Evolutionary conservation across 2,888 invertebrate genomes (phyloP), one percentile per base, ranked within the genome.

Genomic region (Plebejus argus): DNA sequence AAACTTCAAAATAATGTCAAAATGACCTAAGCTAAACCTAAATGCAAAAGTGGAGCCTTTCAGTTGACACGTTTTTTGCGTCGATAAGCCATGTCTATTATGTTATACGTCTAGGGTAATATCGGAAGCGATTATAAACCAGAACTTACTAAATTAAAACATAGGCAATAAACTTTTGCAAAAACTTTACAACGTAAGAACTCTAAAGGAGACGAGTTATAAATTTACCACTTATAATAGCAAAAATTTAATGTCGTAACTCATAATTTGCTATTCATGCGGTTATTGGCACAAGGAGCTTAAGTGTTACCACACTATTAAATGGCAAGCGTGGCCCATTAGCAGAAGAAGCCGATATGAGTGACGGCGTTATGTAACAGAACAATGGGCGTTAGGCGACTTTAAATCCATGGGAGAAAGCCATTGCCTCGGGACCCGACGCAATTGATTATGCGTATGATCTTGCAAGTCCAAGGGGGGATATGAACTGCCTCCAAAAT

Each of bases 321-420:
- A 93, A 93, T 92, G 91, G 91, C 93, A 92, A 87, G 86, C 88
- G 86, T 92, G 91, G 91, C 87, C 92, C 88, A 91, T 90, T 89
- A 91, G 90, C 89, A 89, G 89, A 91, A 91, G 84, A 89, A 88
- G 88, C 86, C 78, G 72, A 71, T 39, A 71, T 91, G 92, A 93
- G 86, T 91, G 93, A 93, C 35, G 35, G 71, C 66, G 86, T 93
- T 92, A 91, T 87, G 87, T 91, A 91, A 94, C 82, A 81, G 86
- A 89, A 94, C 93, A 94, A 94, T 93, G 80, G 80, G 84, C 87
- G 90, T 93, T 93, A 92, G 93, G 93, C 92, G 91, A 85, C 91
- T 92, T 92, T 90, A 90, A 93, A 93, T 90, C 86, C 88, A 91
- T 84, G 87, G 89, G 92, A 91, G 93, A 93, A 93, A 93, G 93